Conservation (phyloP, 2,797 vertebrate species). For the Eremophila alpestris region DNA sequence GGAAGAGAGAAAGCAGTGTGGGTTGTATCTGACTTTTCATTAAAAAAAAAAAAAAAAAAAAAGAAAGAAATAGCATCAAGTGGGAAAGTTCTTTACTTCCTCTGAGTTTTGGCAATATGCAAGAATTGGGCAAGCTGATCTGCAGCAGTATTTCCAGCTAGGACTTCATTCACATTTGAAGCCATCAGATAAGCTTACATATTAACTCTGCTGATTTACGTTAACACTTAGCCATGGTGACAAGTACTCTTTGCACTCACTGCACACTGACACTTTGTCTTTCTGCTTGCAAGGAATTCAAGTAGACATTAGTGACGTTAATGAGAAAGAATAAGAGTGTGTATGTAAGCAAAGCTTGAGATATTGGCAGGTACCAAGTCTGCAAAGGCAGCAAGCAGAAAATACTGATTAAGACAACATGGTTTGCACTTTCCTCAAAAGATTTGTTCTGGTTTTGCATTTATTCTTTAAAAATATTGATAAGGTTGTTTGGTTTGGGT, state of each 20-base stretch:
- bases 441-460: not conserved
- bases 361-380: conserved; percentile 16
- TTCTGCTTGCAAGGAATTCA: conserved; percentile 48
- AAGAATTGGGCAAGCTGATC: not conserved
- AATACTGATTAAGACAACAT: not conserved
- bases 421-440: not conserved
- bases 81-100: not conserved
- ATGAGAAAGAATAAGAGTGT: conserved; percentile 28
- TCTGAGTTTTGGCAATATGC: not conserved
- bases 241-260: conserved; percentile 46
- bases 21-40: not conserved
- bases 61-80: not conserved
- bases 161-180: not conserved
- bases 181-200: conserved; percentile 47
- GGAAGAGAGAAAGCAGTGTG: not conserved
- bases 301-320: conserved; percentile 61
- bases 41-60: not conserved
- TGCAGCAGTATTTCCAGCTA: not conserved
- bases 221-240: conserved; percentile 44
- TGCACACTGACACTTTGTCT: conserved; percentile 45
- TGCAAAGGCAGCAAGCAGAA: conserved; percentile 9
- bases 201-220: conserved; percentile 61
- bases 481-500: not conserved
- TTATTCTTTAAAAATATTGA: not conserved
- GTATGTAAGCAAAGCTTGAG: conserved; percentile 16